phyloP scores from a whole-genome alignment of 1,140 invertebrate genomes.

The Nautilus pompilius region DNA sequence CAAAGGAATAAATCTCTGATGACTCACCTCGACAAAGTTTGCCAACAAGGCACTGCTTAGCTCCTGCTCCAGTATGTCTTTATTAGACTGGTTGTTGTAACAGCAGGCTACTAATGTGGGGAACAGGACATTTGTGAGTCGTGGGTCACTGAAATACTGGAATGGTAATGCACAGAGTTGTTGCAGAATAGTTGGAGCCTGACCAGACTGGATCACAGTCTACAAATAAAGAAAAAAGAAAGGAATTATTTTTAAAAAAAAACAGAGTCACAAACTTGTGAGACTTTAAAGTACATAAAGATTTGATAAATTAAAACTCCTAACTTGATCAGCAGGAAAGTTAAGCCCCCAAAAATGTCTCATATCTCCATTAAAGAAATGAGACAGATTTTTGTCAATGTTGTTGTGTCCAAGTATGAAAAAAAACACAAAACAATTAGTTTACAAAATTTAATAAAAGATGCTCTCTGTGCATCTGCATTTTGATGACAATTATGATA shows the following conservation, averaged over 20 bases:
- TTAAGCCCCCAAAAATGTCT: no score
- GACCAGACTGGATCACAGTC: conserved; percentile 76
- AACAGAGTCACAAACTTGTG: not conserved
- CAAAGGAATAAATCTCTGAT: not conserved
- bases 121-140: conserved; percentile 74
- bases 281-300: not conserved
- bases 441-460: no score
- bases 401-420: no score
- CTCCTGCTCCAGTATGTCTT: conserved; percentile 73
- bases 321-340: not conserved
- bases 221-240: conserved; percentile 52
- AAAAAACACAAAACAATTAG: no score
- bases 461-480: no score
- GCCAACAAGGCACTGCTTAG: conserved; percentile 64
- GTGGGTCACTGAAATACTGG: conserved; percentile 79
- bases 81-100: conserved; percentile 68
- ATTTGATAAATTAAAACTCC: not conserved
- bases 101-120: conserved; percentile 83
- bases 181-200: conserved; percentile 80
- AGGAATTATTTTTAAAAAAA: no score
- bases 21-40: conserved; percentile 54
- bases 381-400: no score
- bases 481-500: no score
- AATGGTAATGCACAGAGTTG: conserved; percentile 87
- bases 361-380: no score